Percentiles rank a stretch among this genome's conserved stretches.
phyloP scores from a whole-genome alignment of 2,797 vertebrate species.

The Esox masquinongy region DNA sequence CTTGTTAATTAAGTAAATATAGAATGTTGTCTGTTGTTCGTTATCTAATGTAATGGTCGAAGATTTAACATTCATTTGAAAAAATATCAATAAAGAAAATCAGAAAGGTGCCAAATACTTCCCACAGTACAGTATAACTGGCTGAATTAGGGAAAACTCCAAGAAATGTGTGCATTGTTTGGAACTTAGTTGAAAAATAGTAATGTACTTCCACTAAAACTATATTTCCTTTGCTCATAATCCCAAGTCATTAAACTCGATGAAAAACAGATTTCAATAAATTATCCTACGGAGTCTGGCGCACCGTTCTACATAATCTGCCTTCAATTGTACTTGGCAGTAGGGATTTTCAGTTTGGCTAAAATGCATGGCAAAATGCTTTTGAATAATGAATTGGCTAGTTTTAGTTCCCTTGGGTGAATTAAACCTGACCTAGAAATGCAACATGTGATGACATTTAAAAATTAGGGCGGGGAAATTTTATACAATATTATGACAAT shows the following conservation, averaged over 20 bases:
- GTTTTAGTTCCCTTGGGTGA: not conserved
- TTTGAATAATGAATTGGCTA: slow-evolving; percentile 22
- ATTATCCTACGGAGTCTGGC: slow-evolving; percentile 45
- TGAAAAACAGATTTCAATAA: slow-evolving; percentile 66
- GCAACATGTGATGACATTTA: not conserved
- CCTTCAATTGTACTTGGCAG: slow-evolving; percentile 61
- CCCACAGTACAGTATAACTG: not conserved
- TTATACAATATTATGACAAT: no score
- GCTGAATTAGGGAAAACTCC: not conserved
- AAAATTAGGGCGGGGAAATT: no score
- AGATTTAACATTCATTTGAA: no score
- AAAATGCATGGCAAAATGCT: slow-evolving; percentile 19
- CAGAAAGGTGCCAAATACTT: no score
- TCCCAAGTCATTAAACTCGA: slow-evolving; percentile 37
- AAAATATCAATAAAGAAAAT: no score
- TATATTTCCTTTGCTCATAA: slow-evolving; percentile 40
- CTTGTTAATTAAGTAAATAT: no score
- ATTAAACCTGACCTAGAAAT: not conserved
- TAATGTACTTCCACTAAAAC: slow-evolving; percentile 39
- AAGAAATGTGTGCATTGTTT: not conserved
- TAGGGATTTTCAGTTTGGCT: slow-evolving; percentile 35
- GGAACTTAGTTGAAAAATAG: slow-evolving; percentile 18
- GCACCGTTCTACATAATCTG: slow-evolving; percentile 48
- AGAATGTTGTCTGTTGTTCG: no score
- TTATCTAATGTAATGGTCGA: no score